Evolutionary conservation across 2,797 vertebrate species (phyloP), one percentile per base, ranked within the genome.

Genomic region (Chrosomus eos): DNA sequence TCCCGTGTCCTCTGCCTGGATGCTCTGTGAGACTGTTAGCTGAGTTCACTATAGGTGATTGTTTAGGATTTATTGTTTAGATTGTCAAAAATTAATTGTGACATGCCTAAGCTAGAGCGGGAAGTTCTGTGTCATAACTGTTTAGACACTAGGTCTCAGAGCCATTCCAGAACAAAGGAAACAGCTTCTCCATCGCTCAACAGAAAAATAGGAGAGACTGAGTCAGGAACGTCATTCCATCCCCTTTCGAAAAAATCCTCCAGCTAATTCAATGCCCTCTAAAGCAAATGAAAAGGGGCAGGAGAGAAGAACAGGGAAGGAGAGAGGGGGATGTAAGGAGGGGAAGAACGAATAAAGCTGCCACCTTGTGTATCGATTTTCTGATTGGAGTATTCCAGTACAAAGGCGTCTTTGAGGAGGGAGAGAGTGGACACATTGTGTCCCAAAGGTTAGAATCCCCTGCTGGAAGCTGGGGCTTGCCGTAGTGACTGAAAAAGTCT

Each of bases 371-470:
- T 93, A 95, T 96, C 95, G 67, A 85, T 94, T 96, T 95, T 92
- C 95, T 93, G 91, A 94, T 94, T 92, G 91, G 93, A 91, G 94
- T 93, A 93, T 94, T 94, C 90, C 87, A 16, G 89, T 88, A 96
- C 95, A 96, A 95, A 95, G 94, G 88, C 89, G 70, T 93, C 95
- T 95, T 96, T 96, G 95, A 95, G 93, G 88, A 90, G 90, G 13
- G 82, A 95, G 94, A 95, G 95, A 96, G 91, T 95, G 93, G 94
- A 82, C 86, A 90, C 93, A 95, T 96, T 96, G 95, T 96, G 91
- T 93, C 91, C 88, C 92, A 95, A 96, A 96, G 95, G 95, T 96
- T 95, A 95, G 91, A 91, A 91, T 92, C 91, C 92, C 89, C 89
- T 90, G 92, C 90, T 90, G 90, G 90, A 85, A 89, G 90, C 91